Evolutionary conservation across 1,140 invertebrate species (phyloP).

Genomic region (Coptotermes formosanus): DNA sequence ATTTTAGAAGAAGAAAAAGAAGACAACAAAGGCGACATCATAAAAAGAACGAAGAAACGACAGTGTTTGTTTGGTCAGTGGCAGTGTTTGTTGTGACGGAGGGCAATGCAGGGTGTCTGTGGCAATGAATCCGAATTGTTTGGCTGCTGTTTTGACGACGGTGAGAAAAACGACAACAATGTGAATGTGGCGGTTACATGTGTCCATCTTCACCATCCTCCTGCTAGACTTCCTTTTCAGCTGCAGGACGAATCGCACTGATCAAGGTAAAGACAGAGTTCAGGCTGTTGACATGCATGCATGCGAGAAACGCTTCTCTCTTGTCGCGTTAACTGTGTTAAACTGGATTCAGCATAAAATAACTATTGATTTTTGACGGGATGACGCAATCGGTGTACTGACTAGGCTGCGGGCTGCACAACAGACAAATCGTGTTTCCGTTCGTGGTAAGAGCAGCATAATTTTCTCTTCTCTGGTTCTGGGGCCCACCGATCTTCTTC

Average conservation of each 20-base stretch:
- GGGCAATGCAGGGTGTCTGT: background rate
- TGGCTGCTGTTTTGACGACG: background rate
- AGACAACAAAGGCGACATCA: background rate
- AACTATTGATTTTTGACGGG: too few relatives aligned
- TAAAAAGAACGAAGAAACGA: background rate
- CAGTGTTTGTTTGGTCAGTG: background rate
- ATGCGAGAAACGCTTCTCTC: too few relatives aligned
- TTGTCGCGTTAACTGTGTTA: too few relatives aligned
- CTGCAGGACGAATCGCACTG: background rate
- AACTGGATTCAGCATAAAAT: too few relatives aligned
- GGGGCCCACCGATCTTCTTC: too few relatives aligned
- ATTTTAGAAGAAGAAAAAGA: background rate
- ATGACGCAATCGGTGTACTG: too few relatives aligned
- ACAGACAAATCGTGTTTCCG: too few relatives aligned
- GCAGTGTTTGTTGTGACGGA: background rate
- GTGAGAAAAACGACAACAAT: background rate
- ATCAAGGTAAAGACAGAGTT: background rate
- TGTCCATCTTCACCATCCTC: background rate
- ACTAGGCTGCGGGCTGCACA: too few relatives aligned
- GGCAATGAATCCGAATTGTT: background rate
- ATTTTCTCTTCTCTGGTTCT: too few relatives aligned
- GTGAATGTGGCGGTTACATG: background rate
- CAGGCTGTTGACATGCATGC: too few relatives aligned
- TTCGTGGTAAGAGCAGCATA: too few relatives aligned
- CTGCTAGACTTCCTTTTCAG: background rate